Conservation (phyloP, 2,888 invertebrate species). For the Ariolimax columbianus region DNA sequence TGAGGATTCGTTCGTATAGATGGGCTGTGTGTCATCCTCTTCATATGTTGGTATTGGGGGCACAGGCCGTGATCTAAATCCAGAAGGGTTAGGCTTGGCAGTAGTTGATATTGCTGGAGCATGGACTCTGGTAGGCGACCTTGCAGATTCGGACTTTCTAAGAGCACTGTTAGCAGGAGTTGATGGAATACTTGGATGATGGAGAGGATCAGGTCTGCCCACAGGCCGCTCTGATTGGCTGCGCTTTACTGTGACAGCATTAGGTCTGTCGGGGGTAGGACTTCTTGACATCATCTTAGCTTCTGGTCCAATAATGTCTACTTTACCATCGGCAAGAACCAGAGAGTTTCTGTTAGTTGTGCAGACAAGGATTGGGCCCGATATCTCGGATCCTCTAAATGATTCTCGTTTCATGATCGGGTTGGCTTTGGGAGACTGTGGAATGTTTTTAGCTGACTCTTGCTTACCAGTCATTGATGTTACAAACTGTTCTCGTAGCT, state of each 20-base stretch:
- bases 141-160: slow-evolving; percentile 46
- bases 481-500: slow-evolving; percentile 26
- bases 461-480: slow-evolving; percentile 39
- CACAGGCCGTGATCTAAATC: slow-evolving; percentile 38
- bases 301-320: slow-evolving; percentile 54
- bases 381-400: slow-evolving; percentile 67
- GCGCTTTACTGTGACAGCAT: slow-evolving; percentile 47
- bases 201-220: slow-evolving; percentile 13
- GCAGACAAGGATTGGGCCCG: slow-evolving; percentile 70
- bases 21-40: slow-evolving; percentile 48
- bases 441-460: slow-evolving; percentile 26
- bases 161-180: neutral
- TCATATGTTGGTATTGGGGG: slow-evolving; percentile 44
- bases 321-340: slow-evolving; percentile 60
- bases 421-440: slow-evolving; percentile 36
- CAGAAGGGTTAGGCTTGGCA: slow-evolving; percentile 44
- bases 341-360: slow-evolving; percentile 72
- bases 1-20: slow-evolving; percentile 46
- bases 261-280: slow-evolving; percentile 22
- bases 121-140: slow-evolving; percentile 16
- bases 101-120: slow-evolving; percentile 22
- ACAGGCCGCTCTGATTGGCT: slow-evolving; percentile 54
- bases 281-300: slow-evolving; percentile 42
- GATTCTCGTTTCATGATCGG: slow-evolving; percentile 64
- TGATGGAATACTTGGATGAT: slow-evolving; percentile 15